Percentiles rank a stretch among this genome's conserved stretches.
Evolutionary conservation across 2,888 invertebrate species (phyloP).

Genomic region (Campoplex nolae): DNA sequence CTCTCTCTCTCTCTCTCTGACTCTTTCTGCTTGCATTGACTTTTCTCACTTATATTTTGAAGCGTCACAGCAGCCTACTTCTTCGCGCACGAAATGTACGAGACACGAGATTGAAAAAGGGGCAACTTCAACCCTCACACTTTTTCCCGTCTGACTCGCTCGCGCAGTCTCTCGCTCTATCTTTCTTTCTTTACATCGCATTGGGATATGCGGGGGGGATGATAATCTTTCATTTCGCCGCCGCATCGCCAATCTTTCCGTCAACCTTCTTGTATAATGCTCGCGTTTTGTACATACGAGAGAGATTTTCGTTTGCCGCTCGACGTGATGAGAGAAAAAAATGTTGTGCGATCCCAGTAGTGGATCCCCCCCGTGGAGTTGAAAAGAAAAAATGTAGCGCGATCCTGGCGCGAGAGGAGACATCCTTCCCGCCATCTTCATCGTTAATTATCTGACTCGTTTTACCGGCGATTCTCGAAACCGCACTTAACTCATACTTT

Average conservation of each 20-base stretch:
- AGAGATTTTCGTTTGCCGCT: constrained; percentile 76
- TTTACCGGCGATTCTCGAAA: constrained; percentile 72
- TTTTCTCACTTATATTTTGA: constrained; percentile 37
- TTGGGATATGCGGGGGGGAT: constrained; percentile 42
- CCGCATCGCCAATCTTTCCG: constrained; percentile 69
- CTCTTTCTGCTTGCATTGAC: constrained; percentile 38
- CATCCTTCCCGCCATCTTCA: constrained; percentile 77
- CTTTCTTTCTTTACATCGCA: constrained; percentile 3
- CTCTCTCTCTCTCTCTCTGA: constrained; percentile 40
- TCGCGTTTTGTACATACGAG: constrained; percentile 62
- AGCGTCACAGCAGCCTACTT: constrained; percentile 9
- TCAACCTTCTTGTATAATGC: constrained; percentile 15
- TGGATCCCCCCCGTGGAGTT: too few relatives aligned
- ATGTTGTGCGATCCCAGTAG: too few relatives aligned
- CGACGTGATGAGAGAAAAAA: constrained; percentile 6
- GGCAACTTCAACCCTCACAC: constrained; percentile 31
- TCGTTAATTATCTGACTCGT: constrained; percentile 79
- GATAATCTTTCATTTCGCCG: constrained; percentile 76
- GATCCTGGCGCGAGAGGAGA: constrained; percentile 49
- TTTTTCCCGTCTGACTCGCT: background rate
- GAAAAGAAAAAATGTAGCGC: background rate
- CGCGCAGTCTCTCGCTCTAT: background rate
- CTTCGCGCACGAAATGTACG: constrained; percentile 32
- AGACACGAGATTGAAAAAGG: constrained; percentile 14
- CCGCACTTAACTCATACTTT: constrained; percentile 62